Conservation (phyloP, 2,113 vertebrate genomes). For the Seriola dumerili region DNA sequence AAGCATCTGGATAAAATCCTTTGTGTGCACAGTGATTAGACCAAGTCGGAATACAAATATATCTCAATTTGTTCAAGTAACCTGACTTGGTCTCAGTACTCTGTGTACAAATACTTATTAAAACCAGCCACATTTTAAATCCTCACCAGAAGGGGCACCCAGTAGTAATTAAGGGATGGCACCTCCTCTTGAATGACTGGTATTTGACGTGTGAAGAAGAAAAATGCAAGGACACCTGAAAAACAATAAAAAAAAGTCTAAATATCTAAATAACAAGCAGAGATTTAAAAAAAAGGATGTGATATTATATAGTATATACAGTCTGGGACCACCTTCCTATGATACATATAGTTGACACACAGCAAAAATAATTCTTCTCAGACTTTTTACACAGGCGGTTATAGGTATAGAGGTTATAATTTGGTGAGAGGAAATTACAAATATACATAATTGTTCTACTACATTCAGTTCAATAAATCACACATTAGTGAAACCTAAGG, state of each 20-base stretch:
- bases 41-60: constrained; percentile 9
- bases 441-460: background rate
- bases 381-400: too few species aligned
- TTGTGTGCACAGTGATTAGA: background rate
- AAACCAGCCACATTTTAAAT: background rate
- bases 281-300: background rate
- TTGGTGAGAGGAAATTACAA: too few species aligned
- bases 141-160: constrained; percentile 95
- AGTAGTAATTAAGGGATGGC: constrained; percentile 92
- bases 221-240: constrained; percentile 92
- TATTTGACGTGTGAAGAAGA: constrained; percentile 93
- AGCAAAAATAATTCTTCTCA: too few species aligned
- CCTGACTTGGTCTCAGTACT: background rate
- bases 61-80: background rate
- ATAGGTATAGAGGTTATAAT: too few species aligned
- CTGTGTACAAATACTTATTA: background rate
- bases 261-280: background rate
- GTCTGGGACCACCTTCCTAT: too few species aligned
- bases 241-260: constrained; percentile 17
- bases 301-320: too few species aligned
- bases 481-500: background rate
- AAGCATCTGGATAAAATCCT: background rate
- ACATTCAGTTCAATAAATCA: background rate
- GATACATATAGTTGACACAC: too few species aligned
- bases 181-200: constrained; percentile 87